These are phyloP conservation scores for Chironex yamaguchii DNA, from an alignment of 30 jellyfish, hydroid and myxozoan genomes.

Conservation along the genomic window DNA sequence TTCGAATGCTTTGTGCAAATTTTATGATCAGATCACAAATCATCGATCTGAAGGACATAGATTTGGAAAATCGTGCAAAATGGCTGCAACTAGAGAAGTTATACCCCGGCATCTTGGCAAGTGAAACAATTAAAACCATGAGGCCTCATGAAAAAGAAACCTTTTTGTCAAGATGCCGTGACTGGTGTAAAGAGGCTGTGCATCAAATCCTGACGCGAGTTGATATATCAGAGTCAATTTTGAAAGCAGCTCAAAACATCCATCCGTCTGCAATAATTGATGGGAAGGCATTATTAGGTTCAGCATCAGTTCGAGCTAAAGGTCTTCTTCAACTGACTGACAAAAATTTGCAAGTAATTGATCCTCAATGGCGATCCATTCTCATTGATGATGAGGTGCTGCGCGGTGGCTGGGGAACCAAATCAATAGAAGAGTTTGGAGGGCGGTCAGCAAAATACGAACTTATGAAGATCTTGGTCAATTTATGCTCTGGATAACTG, in stretches of 20 bases:
- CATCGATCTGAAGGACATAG: not conserved
- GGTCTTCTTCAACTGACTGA: constrained; percentile 17
- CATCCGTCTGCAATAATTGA: not conserved
- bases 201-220: constrained; percentile 17
- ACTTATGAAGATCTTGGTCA: too few relatives aligned
- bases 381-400: constrained; percentile 15
- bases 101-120: constrained; percentile 47
- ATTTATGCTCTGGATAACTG: too few relatives aligned
- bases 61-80: not conserved
- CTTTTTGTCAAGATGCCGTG: constrained; percentile 17
- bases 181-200: constrained; percentile 14
- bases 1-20: constrained; percentile 21
- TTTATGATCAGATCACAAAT: too few relatives aligned
- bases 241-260: constrained; percentile 19
- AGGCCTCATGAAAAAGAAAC: constrained; percentile 40
- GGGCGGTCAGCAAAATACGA: too few relatives aligned
- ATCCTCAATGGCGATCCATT: constrained; percentile 39
- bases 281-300: constrained; percentile 8
- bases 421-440: not conserved
- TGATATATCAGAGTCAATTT: constrained; percentile 15
- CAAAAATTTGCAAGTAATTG: constrained; percentile 7
- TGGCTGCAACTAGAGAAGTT: constrained; percentile 12
- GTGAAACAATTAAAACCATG: constrained; percentile 19
- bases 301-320: constrained; percentile 38
- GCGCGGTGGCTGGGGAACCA: constrained; percentile 54